phyloP scores from a whole-genome alignment of 2,797 vertebrate genomes.

The Cryptoprocta ferox region DNA sequence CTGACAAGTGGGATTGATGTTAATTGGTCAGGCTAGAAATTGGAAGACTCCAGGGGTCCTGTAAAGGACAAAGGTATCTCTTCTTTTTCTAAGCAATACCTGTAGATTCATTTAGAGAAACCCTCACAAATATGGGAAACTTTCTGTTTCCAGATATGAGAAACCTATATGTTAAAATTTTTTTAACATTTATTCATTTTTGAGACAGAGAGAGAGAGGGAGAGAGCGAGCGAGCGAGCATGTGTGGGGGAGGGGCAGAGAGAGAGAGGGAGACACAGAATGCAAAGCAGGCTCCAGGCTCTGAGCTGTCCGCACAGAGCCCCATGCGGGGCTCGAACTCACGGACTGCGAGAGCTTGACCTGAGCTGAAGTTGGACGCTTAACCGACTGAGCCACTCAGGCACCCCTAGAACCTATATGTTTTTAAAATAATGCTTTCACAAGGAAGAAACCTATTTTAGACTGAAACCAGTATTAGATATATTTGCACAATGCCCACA shows the following conservation, averaged over 20 bases:
- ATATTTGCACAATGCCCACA: neutral
- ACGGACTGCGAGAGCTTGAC: too few relatives aligned
- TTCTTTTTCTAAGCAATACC: neutral
- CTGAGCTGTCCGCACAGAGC: too few relatives aligned
- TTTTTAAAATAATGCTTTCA: neutral
- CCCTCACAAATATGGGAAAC: neutral
- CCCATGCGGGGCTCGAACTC: too few relatives aligned
- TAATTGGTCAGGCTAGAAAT: neutral
- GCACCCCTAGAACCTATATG: neutral
- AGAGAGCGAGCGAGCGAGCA: too few relatives aligned
- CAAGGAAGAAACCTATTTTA: neutral
- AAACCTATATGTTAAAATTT: neutral
- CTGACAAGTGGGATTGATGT: neutral
- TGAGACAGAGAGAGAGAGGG: too few relatives aligned
- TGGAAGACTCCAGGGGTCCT: neutral
- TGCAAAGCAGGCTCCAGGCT: too few relatives aligned
- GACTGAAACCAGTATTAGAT: neutral
- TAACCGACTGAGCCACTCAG: too few relatives aligned
- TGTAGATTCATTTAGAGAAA: neutral
- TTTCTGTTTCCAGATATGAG: neutral
- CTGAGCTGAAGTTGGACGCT: too few relatives aligned
- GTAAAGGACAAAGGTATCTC: neutral
- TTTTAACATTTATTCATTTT: too few relatives aligned
- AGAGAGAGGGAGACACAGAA: too few relatives aligned
- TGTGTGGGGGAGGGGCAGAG: too few relatives aligned